Evolutionary conservation across 2,113 vertebrate species (phyloP).

Genomic region (Aldabrachelys gigantea): DNA sequence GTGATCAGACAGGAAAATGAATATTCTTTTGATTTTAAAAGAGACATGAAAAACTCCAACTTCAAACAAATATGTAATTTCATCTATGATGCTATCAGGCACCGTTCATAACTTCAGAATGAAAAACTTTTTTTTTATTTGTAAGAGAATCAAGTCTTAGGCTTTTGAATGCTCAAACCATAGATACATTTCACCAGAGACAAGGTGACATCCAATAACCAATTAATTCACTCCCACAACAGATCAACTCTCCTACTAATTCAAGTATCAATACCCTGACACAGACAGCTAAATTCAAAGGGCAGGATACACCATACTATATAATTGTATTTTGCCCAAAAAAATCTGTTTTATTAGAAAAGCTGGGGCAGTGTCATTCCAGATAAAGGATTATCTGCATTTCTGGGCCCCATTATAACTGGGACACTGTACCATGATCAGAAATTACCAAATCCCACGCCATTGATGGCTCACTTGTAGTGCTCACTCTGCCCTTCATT

Average conservation of each 20-base stretch:
- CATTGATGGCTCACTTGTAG: no score
- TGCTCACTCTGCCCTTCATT: neutral
- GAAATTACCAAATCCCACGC: neutral
- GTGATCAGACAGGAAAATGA: neutral
- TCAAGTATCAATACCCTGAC: neutral
- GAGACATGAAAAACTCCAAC: neutral
- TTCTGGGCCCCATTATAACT: neutral
- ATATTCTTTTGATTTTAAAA: neutral
- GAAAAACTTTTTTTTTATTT: neutral
- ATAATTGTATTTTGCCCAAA: neutral
- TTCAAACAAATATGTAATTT: neutral
- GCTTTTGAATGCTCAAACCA: neutral
- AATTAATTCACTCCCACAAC: neutral
- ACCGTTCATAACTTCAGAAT: neutral
- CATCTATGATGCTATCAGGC: neutral
- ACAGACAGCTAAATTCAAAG: neutral
- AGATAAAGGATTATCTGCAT: neutral
- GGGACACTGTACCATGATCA: neutral
- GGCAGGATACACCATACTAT: neutral
- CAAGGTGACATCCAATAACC: neutral
- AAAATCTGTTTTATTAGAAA: neutral
- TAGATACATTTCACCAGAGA: neutral
- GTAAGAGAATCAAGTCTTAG: neutral
- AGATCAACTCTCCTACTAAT: neutral
- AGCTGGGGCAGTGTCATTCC: neutral